Evolutionary conservation across 2,888 invertebrate species (phyloP).

Genomic region (Trypoxylon attenuatum): DNA sequence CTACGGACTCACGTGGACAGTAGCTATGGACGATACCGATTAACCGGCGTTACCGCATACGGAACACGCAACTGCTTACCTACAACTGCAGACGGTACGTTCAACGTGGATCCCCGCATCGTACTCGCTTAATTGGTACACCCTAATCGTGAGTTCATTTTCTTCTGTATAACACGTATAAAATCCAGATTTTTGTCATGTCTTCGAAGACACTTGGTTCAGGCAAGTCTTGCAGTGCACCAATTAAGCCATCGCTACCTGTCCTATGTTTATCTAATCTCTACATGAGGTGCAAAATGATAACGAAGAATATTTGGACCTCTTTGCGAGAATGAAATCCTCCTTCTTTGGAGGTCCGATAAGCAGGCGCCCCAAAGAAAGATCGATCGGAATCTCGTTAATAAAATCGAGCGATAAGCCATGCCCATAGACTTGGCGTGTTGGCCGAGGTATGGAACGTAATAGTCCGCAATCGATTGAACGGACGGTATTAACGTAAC

Average conservation of each 20-base stretch:
- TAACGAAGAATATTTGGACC: background rate
- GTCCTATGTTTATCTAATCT: background rate
- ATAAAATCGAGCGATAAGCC: background rate
- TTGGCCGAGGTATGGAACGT: background rate
- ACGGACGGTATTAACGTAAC: background rate
- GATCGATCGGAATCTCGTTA: background rate
- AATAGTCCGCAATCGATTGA: background rate
- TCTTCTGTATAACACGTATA: too few species aligned
- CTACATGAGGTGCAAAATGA: background rate
- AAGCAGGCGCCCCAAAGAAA: background rate
- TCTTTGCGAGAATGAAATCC: background rate
- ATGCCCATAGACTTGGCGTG: background rate
- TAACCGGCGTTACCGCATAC: constrained; percentile 65
- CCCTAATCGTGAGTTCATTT: constrained; percentile 30
- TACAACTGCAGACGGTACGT: constrained; percentile 65
- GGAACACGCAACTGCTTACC: constrained; percentile 61
- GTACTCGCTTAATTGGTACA: constrained; percentile 56
- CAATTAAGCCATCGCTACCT: background rate
- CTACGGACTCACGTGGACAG: constrained; percentile 64
- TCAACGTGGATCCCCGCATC: constrained; percentile 53
- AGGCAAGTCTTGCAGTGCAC: background rate
- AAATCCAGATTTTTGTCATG: too few species aligned
- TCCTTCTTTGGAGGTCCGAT: background rate
- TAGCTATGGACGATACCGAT: constrained; percentile 63
- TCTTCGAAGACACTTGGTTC: too few species aligned